Evolutionary conservation across 2,888 invertebrate genomes (phyloP).

Genomic region (Rhorus exstirpatorius): DNA sequence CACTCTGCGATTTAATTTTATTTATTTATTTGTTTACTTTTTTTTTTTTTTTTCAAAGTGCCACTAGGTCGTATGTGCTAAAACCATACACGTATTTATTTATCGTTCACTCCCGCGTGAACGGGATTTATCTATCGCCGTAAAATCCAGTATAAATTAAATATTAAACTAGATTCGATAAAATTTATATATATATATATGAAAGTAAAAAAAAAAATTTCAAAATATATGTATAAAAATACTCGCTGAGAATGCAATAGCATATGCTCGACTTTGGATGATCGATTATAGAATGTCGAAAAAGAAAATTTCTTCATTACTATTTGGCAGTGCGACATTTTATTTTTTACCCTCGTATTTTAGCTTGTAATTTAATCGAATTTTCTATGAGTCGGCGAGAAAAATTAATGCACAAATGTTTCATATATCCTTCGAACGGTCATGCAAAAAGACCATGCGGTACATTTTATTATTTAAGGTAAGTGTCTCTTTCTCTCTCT

Average conservation of each 20-base stretch:
- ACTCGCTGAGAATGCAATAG: conserved; percentile 64
- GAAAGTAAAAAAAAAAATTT: conserved; percentile 27
- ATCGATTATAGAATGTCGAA: conserved; percentile 35
- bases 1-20: conserved; percentile 47
- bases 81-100: conserved; percentile 28
- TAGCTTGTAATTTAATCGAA: conserved; percentile 2
- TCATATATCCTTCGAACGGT: conserved; percentile 1
- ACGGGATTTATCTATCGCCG: conserved; percentile 19
- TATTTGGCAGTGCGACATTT: conserved; percentile 66
- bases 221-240: conserved; percentile 60
- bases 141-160: conserved; percentile 65
- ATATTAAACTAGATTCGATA: conserved; percentile 69
- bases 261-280: conserved; percentile 50
- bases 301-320: conserved; percentile 45
- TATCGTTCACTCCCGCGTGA: not conserved
- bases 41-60: conserved; percentile 44
- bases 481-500: not conserved
- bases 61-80: conserved; percentile 31
- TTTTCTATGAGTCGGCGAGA: conserved; percentile 13
- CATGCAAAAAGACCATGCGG: too few species aligned
- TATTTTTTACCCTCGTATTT: conserved; percentile 1
- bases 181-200: conserved; percentile 47
- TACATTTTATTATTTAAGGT: conserved; percentile 1
- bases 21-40: conserved; percentile 16
- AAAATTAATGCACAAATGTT: conserved; percentile 1